Evolutionary conservation across 64 coral and sea anemone genomes (phyloP), one percentile per base, ranked within the genome.

Genomic region (Exaiptasia diaphana): DNA sequence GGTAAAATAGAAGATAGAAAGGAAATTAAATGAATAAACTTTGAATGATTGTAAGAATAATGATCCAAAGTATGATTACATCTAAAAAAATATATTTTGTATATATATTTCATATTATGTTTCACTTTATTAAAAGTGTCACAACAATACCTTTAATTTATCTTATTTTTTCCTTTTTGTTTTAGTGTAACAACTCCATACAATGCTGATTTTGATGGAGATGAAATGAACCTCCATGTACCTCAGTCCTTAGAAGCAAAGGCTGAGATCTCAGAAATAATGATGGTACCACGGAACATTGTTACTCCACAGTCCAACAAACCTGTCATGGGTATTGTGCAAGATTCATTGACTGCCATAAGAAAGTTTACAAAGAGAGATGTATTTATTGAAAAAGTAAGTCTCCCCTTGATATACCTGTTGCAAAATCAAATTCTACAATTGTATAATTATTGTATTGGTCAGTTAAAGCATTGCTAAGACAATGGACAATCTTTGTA

Each of bases 171-270:
- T 14, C 20, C 41, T 45, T 85, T 46, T 27, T 5, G 12, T 53
- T 48, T 42, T n/a, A 96, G 93, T 96, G 93, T 96, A 23, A 96
- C 93, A 46, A 96, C 93, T 64, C 93, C 93, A 31, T 96, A 96
- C 76, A 96, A 96, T 86, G 93, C 93, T 41, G 93, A 96, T 71
- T 96, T 96, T 86, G 93, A 96, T 96, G 93, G 93, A 60, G 93
- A 96, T 63, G 93, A 96, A 65, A 96, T 96, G 93, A 96, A 96
- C 76, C 39, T 96, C 44, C 93, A 96, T 62, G 87, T 96, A 6
- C 93, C 93, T 38, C 93, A 96, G 46, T 96, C 93, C n/a, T 70
- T 96, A 45, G 93, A 96, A 74, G 58, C 93, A 33, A 85, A 90
- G 29, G 93, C 93, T 49, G 93, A 96, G 55, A 96, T 96, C 37